Conservation (phyloP, 1,140 invertebrate species). For the Maconellicoccus hirsutus region DNA sequence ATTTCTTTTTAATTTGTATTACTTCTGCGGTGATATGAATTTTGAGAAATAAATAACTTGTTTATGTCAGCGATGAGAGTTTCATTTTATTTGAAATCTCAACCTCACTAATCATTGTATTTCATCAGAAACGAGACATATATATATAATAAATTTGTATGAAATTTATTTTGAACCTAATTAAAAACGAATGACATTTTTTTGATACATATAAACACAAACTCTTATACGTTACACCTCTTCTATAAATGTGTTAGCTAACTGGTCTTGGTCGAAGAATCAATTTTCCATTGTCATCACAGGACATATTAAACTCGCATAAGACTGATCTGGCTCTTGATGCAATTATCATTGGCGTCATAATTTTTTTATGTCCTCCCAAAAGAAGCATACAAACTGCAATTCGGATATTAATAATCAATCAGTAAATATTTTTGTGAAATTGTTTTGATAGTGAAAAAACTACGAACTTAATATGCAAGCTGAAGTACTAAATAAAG, state of each 20-base stretch:
- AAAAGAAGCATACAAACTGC: slow-evolving; percentile 73
- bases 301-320: slow-evolving; percentile 94
- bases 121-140: too few species aligned
- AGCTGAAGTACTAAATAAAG: slow-evolving; percentile 89
- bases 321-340: slow-evolving; percentile 76
- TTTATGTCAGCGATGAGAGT: neutral
- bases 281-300: slow-evolving; percentile 87
- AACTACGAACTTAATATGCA: slow-evolving; percentile 53
- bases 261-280: slow-evolving; percentile 67
- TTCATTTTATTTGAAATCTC: too few species aligned
- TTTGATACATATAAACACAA: too few species aligned
- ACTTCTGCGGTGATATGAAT: neutral
- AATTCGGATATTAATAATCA: slow-evolving; percentile 34
- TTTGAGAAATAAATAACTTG: neutral
- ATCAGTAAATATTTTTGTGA: neutral
- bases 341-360: slow-evolving; percentile 91
- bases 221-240: too few species aligned
- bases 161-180: too few species aligned
- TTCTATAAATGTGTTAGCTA: neutral
- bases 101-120: too few species aligned
- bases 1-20: neutral
- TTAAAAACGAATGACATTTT: too few species aligned
- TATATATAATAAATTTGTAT: too few species aligned
- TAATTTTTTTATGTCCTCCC: slow-evolving; percentile 89
- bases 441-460: neutral